Conservation (phyloP, 30 jellyfish, hydroid and myxozoan genomes). For the Pelagia noctiluca region DNA sequence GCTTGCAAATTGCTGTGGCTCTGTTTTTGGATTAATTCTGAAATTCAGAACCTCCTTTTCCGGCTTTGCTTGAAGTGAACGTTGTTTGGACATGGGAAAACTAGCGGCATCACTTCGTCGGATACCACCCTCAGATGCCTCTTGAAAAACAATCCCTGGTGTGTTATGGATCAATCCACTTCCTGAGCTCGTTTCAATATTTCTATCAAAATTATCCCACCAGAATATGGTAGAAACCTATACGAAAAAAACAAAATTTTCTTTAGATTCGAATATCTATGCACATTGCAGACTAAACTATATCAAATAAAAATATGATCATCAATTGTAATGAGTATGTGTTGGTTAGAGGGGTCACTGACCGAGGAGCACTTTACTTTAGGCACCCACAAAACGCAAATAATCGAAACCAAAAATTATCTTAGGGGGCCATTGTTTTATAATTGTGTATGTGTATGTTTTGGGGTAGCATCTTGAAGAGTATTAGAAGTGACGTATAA, state of each 20-base stretch:
- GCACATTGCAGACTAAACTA: background rate
- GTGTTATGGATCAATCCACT: conserved; percentile 22
- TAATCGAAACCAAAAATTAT: background rate
- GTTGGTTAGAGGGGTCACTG: conserved; percentile 5
- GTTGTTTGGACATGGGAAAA: conserved; percentile 26
- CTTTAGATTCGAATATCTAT: background rate
- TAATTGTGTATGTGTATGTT: background rate
- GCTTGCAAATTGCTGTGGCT: conserved; percentile 38
- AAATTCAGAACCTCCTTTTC: background rate
- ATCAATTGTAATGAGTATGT: background rate
- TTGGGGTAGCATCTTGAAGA: background rate
- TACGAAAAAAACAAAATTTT: background rate
- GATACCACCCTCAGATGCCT: background rate
- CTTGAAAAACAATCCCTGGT: conserved; percentile 19
- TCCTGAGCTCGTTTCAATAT: conserved; percentile 16
- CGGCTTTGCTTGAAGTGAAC: conserved; percentile 14
- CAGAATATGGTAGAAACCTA: conserved; percentile 39
- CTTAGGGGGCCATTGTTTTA: background rate
- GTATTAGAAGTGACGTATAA: too few species aligned
- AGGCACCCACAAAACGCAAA: conserved; percentile 1
- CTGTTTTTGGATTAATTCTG: conserved; percentile 28
- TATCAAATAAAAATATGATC: too few species aligned
- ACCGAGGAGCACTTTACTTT: background rate
- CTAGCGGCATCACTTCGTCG: conserved; percentile 16
- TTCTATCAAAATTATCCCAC: conserved; percentile 41